A percentile compares a stretch with the other conserved stretches of the same genome.
phyloP scores from a whole-genome alignment of 2,888 invertebrate species.

The Elegia similella region DNA sequence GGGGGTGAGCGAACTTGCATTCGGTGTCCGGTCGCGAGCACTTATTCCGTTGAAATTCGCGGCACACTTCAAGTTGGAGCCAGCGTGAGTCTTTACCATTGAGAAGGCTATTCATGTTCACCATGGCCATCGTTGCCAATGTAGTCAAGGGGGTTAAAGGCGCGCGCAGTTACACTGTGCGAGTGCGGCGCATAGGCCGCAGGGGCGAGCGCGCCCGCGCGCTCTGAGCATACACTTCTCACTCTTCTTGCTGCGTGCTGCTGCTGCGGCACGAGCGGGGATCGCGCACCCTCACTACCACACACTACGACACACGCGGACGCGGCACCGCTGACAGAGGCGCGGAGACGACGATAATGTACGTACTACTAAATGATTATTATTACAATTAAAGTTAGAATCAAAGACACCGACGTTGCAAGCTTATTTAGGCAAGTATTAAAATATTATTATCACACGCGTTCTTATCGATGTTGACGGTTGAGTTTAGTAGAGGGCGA shows the following conservation, averaged over 20 bases:
- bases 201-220: constrained; percentile 70
- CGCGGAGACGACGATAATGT: constrained; percentile 49
- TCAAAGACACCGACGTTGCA: constrained; percentile 79
- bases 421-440: constrained; percentile 80
- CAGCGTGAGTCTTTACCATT: constrained; percentile 99
- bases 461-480: constrained; percentile 78
- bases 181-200: constrained; percentile 78
- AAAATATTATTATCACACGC: constrained; percentile 78
- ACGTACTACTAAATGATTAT: constrained; percentile 57
- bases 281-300: constrained; percentile 60
- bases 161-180: constrained; percentile 72
- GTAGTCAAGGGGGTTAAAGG: constrained; percentile 53
- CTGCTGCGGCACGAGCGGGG: constrained; percentile 44
- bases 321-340: constrained; percentile 47
- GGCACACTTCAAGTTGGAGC: constrained; percentile 99
- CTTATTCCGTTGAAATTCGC: constrained; percentile 99
- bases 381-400: constrained; percentile 74
- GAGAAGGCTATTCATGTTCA: constrained; percentile 97
- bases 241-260: constrained; percentile 43
- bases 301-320: constrained; percentile 64
- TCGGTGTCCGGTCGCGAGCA: constrained; percentile 99
- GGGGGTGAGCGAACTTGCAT: constrained; percentile 99
- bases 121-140: constrained; percentile 87
- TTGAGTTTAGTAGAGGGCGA: constrained; percentile 79
- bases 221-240: constrained; percentile 68